Base-by-base conservation (phyloP, 2,888 invertebrate species). In the Acanthosepion lycidas region DNA sequence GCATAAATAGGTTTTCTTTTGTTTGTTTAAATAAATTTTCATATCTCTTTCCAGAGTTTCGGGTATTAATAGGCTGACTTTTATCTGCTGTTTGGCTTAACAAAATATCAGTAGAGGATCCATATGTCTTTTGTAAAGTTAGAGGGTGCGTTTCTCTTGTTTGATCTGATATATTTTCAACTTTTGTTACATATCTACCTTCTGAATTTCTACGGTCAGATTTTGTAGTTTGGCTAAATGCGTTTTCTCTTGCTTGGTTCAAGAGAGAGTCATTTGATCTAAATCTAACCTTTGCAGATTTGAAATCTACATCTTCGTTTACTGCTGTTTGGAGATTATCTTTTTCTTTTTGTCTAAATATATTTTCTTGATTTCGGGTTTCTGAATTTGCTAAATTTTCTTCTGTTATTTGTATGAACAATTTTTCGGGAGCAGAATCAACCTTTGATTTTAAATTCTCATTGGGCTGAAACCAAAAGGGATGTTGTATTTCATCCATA, bases 321-420 rank as follows among this genome's bases (percentile, higher is more conserved):
- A 78, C 78, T n/a, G n/a, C 9, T 33, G 33, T n/a, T n/a, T 33
- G 12, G 78, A n/a, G 78, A 78, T 78, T 78, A 78, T 78, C 78
- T 78, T 78, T 78, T 78, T 78, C 78, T 78, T 78, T 78, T n/a
- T 78, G 78, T 78, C n/a, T 78, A 33, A 78, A 78, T 78, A n/a
- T 12, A 78, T 33, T 15, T n/a, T 78, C 78, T 15, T n/a, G 78
- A 3, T 78, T 78, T n/a, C 78, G n/a, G 78, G 33, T 12, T 2
- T 78, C 78, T 78, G 78, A 33, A 78, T n/a, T 78, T 78, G 12
- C 78, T 33, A 78, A 78, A 78, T n/a, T 78, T 78, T 15, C n/a
- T 78, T 78, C 78, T 78, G 78, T 78, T 33, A 33, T n/a, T 33
- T 78, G 78, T 78, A 59, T 59, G 42, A 42, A 42, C 59, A 59